Conservation (phyloP, 2,797 vertebrate genomes). For the Halcyon leucocephala region DNA sequence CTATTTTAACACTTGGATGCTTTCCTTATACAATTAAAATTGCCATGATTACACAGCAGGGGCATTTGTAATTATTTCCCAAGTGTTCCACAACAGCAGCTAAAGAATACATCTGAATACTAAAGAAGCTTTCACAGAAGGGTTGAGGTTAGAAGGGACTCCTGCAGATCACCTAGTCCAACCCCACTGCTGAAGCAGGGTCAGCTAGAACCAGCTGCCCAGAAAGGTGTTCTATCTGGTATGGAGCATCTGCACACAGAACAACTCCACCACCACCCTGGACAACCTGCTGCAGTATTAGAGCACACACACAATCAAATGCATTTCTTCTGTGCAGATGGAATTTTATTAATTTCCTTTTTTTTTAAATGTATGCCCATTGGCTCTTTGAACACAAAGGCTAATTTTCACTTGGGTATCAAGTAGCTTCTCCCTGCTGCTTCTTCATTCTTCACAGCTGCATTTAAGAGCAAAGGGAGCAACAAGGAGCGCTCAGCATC, state of each 20-base stretch:
- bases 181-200: neutral
- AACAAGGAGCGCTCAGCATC: neutral
- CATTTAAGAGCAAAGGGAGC: neutral
- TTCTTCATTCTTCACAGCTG: neutral
- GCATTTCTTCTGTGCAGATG: neutral
- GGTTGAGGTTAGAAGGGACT: neutral
- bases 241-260: neutral
- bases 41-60: neutral
- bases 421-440: neutral
- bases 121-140: neutral
- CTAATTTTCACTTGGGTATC: neutral
- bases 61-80: slow-evolving; percentile 34
- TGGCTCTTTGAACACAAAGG: neutral
- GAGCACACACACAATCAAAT: neutral
- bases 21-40: slow-evolving; percentile 28
- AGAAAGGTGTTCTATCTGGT: accelerated
- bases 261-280: neutral
- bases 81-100: slow-evolving; percentile 6
- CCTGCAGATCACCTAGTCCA: neutral
- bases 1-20: slow-evolving; percentile 43
- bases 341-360: neutral
- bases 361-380: neutral
- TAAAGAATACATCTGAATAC: neutral
- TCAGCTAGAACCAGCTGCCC: neutral
- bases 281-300: neutral